Evolutionary conservation across 2,797 vertebrate genomes (phyloP).

Genomic region (Anguilla megastoma): DNA sequence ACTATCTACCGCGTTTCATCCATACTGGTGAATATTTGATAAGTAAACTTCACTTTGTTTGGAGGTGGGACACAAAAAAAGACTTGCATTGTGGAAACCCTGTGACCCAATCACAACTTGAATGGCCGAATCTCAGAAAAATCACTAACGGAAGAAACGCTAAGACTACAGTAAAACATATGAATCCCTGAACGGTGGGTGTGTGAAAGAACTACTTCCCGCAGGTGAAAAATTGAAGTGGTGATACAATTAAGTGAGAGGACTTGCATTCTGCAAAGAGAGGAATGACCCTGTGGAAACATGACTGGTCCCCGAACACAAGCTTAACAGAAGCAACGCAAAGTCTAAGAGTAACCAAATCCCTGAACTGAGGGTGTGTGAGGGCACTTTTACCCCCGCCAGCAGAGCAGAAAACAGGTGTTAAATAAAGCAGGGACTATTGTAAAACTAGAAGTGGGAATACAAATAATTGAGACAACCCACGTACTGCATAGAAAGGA

Average conservation of each 20-base stretch:
- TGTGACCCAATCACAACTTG: background rate
- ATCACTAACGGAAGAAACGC: background rate
- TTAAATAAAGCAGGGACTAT: background rate
- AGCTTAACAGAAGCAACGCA: background rate
- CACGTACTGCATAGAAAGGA: background rate
- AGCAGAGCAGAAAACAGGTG: background rate
- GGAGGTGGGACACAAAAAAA: background rate
- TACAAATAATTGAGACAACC: background rate
- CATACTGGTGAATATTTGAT: background rate
- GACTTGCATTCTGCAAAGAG: background rate
- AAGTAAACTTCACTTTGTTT: background rate
- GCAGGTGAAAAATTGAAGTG: too few species aligned
- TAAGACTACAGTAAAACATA: background rate
- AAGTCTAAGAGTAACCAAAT: background rate
- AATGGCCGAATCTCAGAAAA: background rate
- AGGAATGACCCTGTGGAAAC: background rate
- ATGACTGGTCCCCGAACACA: background rate
- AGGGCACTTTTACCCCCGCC: background rate
- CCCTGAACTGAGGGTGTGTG: background rate
- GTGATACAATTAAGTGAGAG: background rate
- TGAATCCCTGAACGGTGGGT: background rate
- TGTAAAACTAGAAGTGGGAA: background rate
- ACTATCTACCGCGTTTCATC: background rate
- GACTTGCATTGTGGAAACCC: background rate
- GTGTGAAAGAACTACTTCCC: background rate